Base-by-base conservation (phyloP, 2,888 invertebrate genomes). In the Troglohyphantes excavatus region DNA sequence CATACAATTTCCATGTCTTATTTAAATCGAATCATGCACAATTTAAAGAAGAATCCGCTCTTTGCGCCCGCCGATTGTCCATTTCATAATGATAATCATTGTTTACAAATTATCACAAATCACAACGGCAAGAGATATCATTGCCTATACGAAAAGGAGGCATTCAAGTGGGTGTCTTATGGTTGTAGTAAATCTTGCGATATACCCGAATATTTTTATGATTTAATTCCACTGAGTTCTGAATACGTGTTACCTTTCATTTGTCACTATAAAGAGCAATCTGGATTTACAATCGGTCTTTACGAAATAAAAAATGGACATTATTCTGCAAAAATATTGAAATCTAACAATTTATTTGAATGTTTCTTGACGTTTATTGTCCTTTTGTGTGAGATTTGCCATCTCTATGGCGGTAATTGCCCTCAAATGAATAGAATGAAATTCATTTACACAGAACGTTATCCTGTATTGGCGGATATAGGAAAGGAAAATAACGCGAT, bases 201-300 rank as follows among this genome's bases (percentile, higher is more conserved):
- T 46, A 79, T 79, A 23, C 79, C 79, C 2, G 79, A 79, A 46
- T 46, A 79, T n/a, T 79, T 79, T 67, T 19, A 79, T 2, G 79
- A 79, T 67, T 46, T 79, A n/a, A 67, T 79, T 27, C 13, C 17
- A 3, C 26, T 79, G 19, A 23, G 67, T 17, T 46, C 65, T 5
- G 27, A 79, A n/a, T 79, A 79, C 26, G 67, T 67, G 17, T 27
- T 79, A n/a, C 65, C 65, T 19, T 79, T 79, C 26, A 9, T 23
- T 17, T 17, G 26, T 11, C 79, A 79, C 23, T 27, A 67, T 17
- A 13, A 27, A 9, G 79, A 79, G 11, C 26, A n/a, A 27, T 67
- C 39, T 1, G 67, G 46, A 5, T 79, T 27, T 67, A 79, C 79
- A 6, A 27, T 79, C 0, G 79, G 79, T 3, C 13, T 79, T 2